Evolutionary conservation across 2,797 vertebrate species (phyloP).

Genomic region (Trachurus trachurus): DNA sequence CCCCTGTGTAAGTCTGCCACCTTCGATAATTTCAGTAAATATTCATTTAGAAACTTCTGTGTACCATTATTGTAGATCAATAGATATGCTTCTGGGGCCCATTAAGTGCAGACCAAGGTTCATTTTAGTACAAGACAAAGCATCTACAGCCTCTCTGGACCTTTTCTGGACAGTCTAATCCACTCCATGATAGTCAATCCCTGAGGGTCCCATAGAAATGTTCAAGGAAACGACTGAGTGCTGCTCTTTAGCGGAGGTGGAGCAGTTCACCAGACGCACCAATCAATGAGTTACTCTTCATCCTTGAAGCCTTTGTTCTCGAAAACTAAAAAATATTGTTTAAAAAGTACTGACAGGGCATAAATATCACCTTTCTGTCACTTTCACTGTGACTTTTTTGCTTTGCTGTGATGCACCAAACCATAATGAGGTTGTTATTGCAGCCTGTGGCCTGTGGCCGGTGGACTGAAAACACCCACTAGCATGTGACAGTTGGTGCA

Average conservation of each 20-base stretch:
- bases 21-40: slow-evolving; percentile 3
- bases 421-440: background rate
- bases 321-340: background rate
- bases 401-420: background rate
- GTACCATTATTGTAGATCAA: slow-evolving; percentile 13
- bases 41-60: background rate
- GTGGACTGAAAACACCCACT: background rate
- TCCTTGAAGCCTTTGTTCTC: background rate
- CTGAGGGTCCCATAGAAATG: background rate
- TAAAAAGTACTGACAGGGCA: background rate
- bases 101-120: slow-evolving; percentile 5
- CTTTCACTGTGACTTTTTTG: background rate
- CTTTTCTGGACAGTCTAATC: background rate
- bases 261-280: background rate
- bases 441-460: background rate
- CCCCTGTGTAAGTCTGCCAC: background rate
- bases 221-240: background rate
- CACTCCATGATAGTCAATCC: background rate
- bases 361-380: background rate
- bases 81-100: background rate
- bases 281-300: background rate
- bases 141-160: background rate
- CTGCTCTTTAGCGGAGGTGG: background rate
- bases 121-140: background rate
- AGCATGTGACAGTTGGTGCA: background rate